Percentiles rank a stretch among this genome's conserved stretches.
Evolutionary conservation across 2,113 vertebrate species (phyloP).

Genomic region (Sebastes schlegelii): DNA sequence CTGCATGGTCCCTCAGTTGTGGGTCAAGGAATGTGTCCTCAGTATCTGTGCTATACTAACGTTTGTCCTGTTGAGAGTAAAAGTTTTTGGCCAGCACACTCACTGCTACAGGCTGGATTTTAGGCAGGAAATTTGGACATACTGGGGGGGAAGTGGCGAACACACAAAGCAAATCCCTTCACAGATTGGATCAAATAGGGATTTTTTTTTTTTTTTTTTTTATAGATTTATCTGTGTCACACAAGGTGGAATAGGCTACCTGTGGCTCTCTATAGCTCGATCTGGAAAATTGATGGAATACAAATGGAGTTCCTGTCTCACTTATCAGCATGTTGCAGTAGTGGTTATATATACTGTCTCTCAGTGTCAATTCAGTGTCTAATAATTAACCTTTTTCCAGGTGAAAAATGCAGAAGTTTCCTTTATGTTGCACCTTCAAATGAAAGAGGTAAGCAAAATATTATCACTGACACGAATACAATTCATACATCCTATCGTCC

Average conservation of each 20-base stretch:
- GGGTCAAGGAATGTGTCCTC: no score
- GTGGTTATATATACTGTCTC: neutral
- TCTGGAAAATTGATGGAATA: neutral
- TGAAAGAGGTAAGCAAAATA: constrained; percentile 87
- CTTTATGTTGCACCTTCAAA: constrained; percentile 87
- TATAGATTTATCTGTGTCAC: neutral
- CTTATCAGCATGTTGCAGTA: constrained; percentile 1
- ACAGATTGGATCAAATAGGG: constrained; percentile 9
- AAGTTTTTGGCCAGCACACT: neutral
- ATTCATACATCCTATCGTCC: no score
- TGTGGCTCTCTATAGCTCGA: neutral
- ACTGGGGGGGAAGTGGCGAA: neutral
- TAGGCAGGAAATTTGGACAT: neutral
- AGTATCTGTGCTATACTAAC: no score
- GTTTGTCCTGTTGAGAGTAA: no score
- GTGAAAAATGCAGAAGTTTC: constrained; percentile 92
- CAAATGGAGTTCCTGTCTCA: neutral
- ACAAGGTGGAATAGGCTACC: neutral
- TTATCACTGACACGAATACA: neutral
- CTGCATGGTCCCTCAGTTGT: no score
- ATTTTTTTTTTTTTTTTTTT: neutral
- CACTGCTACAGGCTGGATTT: neutral
- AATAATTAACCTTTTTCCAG: constrained; percentile 78
- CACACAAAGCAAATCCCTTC: constrained; percentile 21
- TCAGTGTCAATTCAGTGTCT: constrained; percentile 2